Evolutionary conservation across 2,888 invertebrate genomes (phyloP), one percentile per base, ranked within the genome.

Genomic region (Apantesis nais): DNA sequence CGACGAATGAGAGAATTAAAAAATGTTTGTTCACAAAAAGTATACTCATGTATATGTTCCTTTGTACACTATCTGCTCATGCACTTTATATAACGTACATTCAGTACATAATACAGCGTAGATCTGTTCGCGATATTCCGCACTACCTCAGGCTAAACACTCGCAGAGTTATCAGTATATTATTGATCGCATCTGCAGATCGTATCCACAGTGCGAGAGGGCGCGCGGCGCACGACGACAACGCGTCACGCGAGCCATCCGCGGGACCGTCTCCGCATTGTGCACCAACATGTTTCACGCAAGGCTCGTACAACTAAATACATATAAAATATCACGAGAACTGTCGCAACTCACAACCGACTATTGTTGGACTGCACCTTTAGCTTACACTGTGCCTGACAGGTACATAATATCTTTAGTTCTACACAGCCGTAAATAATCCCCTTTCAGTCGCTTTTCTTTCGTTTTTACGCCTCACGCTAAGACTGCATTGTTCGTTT

Each of bases 291-390:
- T 69, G 61, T 60, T 60, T 65, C 70, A 70, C 62, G 66, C 70
- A 65, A 58, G 37, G 29, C 16, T 29, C 58, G 29, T 72, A 52
- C 48, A 66, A 60, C 44, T 31, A 60, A 74, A 48, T 48, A 82
- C 64, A 74, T 73, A 74, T 74, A 72, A 79, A 77, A 79, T 75
- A 76, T 74, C 68, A 74, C 69, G 62, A 62, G 70, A 68, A 71
- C 44, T 63, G 73, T 71, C 70, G 66, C 73, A 58, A 67, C 34
- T 71, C 70, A 65, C 73, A 58, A 67, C 34, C 52, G 65, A 62
- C 72, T 67, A 76, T 74, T 70, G 66, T 74, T 70, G 48, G 61
- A 60, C 62, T 67, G 78, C 69, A 69, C 70, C 70, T 73, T 73
- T 48, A 55, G 48, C 62, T 62, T 62, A 62, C 68, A 39, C 41